Evolutionary conservation across 2,113 vertebrate species (phyloP).

Genomic region (Mobula birostris): DNA sequence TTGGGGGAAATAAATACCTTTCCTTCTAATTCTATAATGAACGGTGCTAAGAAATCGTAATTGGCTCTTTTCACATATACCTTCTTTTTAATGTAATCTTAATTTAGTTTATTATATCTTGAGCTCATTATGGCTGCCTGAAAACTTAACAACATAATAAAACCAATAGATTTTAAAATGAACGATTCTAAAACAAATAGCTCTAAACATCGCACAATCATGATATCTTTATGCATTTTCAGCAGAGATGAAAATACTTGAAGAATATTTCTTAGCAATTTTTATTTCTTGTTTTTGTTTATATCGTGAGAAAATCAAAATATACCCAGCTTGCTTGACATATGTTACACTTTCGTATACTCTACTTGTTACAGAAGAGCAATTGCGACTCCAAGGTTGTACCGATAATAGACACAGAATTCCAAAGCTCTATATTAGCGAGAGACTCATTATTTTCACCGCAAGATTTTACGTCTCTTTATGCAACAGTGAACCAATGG

Average conservation of each 20-base stretch:
- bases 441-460: not conserved
- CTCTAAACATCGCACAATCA: not conserved
- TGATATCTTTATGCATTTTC: not conserved
- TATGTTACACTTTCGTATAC: not conserved
- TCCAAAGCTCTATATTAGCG: not conserved
- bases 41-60: not conserved
- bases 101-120: not conserved
- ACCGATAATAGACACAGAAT: not conserved
- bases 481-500: not conserved
- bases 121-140: not conserved
- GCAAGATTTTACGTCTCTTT: not conserved
- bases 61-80: not conserved
- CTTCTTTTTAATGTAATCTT: not conserved
- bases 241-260: no score
- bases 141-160: not conserved
- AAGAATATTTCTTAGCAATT: not conserved
- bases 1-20: not conserved
- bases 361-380: not conserved
- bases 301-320: not conserved
- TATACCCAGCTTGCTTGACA: not conserved
- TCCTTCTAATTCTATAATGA: no score
- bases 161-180: not conserved
- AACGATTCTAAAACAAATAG: not conserved
- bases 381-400: not conserved
- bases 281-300: not conserved